phyloP scores from a whole-genome alignment of 2,113 vertebrate genomes.

The Myrmophylax atrothorax region DNA sequence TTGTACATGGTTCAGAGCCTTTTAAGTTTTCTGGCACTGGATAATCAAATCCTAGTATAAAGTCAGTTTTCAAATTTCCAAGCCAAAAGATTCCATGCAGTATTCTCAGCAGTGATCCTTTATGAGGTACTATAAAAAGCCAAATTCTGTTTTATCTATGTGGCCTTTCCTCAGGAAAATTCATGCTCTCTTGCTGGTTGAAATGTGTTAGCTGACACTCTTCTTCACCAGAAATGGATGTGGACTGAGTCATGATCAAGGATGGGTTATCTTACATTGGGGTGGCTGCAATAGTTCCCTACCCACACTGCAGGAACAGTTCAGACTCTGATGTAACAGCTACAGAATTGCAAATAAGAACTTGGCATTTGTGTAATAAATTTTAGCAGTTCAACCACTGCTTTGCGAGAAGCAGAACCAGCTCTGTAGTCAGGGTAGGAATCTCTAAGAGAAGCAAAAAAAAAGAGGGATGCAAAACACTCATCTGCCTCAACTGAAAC shows the following conservation, averaged over 20 bases:
- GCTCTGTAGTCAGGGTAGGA: slow-evolving; percentile 19
- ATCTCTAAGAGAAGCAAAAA: slow-evolving; percentile 15
- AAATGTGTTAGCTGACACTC: slow-evolving; percentile 63
- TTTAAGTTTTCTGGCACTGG: background rate
- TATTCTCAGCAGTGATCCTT: background rate
- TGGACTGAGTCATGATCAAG: slow-evolving; percentile 60
- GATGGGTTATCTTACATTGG: slow-evolving; percentile 35
- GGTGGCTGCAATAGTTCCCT: slow-evolving; percentile 52
- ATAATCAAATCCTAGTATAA: background rate
- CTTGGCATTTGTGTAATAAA: slow-evolving; percentile 67
- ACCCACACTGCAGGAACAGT: slow-evolving; percentile 57
- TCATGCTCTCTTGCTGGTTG: slow-evolving; percentile 38
- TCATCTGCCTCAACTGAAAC: background rate
- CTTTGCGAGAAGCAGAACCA: slow-evolving; percentile 18
- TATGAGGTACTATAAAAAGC: slow-evolving; percentile 40
- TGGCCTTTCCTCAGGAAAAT: slow-evolving; percentile 55
- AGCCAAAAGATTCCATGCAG: background rate
- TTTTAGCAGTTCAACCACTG: slow-evolving; percentile 57
- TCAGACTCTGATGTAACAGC: slow-evolving; percentile 52
- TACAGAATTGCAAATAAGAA: slow-evolving; percentile 67
- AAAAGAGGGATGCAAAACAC: background rate
- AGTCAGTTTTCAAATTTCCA: slow-evolving; percentile 1
- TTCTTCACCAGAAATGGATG: slow-evolving; percentile 39
- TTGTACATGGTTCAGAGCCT: background rate
- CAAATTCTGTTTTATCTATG: slow-evolving; percentile 20